A percentile compares a stretch with the other conserved stretches of the same genome.
Conservation (phyloP, 2,113 vertebrate species). For the Nibea albiflora region DNA sequence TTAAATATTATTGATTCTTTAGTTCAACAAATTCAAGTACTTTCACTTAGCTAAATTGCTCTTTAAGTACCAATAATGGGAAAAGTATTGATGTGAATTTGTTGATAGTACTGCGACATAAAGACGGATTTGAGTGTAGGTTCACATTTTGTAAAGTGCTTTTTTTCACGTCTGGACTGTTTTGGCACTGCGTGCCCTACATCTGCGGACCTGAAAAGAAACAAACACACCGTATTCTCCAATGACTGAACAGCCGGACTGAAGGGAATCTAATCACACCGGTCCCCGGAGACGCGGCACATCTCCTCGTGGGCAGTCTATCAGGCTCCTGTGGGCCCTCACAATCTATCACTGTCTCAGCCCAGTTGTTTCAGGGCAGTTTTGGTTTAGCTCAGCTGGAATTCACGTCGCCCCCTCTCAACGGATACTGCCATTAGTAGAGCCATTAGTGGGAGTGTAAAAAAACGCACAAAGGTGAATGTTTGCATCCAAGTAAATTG, state of each 20-base stretch:
- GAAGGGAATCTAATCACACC: conserved; percentile 63
- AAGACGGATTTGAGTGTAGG: background rate
- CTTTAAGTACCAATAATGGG: conserved; percentile 49
- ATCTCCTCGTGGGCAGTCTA: conserved; percentile 28
- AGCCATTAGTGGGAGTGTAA: too few relatives aligned
- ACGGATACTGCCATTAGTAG: too few relatives aligned
- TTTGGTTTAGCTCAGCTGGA: background rate
- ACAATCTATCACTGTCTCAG: conserved; percentile 60
- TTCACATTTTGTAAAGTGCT: background rate
- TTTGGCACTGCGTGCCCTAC: background rate
- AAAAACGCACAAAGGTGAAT: background rate
- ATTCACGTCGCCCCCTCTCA: background rate
- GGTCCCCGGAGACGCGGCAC: conserved; percentile 49
- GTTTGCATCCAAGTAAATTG: background rate
- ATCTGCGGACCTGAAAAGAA: background rate
- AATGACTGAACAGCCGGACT: conserved; percentile 49
- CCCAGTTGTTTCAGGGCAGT: background rate
- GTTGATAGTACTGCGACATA: conserved; percentile 1
- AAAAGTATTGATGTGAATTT: conserved; percentile 59
- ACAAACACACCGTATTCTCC: conserved; percentile 47
- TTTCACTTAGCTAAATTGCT: conserved; percentile 23
- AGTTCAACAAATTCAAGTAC: conserved; percentile 38
- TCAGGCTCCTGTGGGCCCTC: conserved; percentile 28
- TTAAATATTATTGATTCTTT: conserved; percentile 55
- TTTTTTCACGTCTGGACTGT: conserved; percentile 10